phyloP scores from a whole-genome alignment of 92 coral and sea anemone species.

The Virgularia gustaviana region DNA sequence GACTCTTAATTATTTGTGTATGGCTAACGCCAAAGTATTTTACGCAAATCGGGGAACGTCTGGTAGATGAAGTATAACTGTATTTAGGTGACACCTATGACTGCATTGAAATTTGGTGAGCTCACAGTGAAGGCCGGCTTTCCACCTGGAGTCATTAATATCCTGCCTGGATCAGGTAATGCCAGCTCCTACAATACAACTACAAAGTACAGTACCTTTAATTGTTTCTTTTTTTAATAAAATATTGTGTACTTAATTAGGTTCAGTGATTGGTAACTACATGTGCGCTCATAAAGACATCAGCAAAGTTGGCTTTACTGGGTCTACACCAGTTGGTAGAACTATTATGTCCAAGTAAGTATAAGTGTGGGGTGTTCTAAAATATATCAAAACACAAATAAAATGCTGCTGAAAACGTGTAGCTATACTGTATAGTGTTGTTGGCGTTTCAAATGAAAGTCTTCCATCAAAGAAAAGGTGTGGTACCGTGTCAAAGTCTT shows the following conservation, averaged over 20 bases:
- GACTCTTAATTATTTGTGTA: too few species aligned
- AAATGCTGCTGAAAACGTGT: too few species aligned
- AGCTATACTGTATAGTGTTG: too few species aligned
- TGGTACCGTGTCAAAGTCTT: too few species aligned
- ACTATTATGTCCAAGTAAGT: constrained; percentile 91
- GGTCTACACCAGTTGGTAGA: constrained; percentile 93
- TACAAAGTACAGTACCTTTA: too few species aligned
- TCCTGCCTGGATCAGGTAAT: constrained; percentile 97
- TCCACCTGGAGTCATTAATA: constrained; percentile 95
- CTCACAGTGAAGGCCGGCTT: constrained; percentile 92
- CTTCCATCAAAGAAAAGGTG: too few species aligned
- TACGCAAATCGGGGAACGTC: too few species aligned
- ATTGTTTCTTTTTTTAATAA: neutral
- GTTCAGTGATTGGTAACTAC: constrained; percentile 89
- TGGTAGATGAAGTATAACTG: too few species aligned
- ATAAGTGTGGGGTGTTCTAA: neutral
- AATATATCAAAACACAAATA: neutral
- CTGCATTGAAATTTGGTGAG: constrained; percentile 97
- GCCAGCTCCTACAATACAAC: too few species aligned
- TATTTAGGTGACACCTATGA: constrained; percentile 90
- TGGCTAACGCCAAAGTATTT: too few species aligned
- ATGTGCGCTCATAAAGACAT: constrained; percentile 84
- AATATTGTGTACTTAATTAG: constrained; percentile 19
- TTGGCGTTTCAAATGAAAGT: too few species aligned
- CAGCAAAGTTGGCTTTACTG: constrained; percentile 96